A percentile compares a stretch with the other conserved stretches of the same genome.
phyloP scores from a whole-genome alignment of 2,797 vertebrate species.

The Sebastiscus tertius region DNA sequence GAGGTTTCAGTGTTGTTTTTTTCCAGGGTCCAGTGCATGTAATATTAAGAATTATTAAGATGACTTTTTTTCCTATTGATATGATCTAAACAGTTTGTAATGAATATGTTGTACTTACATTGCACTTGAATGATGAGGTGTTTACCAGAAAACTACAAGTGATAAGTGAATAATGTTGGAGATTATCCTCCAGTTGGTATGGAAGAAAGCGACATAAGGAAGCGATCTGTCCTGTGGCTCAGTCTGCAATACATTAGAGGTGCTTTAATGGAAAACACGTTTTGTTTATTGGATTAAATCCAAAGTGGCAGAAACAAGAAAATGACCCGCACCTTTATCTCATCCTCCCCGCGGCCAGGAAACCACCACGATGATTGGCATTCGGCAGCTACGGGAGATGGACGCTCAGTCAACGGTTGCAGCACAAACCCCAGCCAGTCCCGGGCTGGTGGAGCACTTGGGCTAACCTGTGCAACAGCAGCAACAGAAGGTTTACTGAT shows the following conservation, averaged over 20 bases:
- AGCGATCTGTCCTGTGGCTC: background rate
- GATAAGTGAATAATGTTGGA: conserved; percentile 15
- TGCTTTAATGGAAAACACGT: background rate
- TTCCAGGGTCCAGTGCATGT: background rate
- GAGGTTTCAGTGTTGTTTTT: background rate
- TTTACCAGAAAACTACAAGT: conserved; percentile 5
- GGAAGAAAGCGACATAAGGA: conserved; percentile 32
- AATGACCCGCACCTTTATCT: background rate
- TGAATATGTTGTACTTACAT: background rate
- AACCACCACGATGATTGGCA: background rate
- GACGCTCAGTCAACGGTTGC: no score
- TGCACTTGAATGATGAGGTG: background rate
- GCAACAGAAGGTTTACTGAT: background rate
- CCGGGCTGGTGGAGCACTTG: no score
- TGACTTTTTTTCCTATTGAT: background rate
- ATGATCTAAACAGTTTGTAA: background rate
- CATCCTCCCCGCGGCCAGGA: background rate
- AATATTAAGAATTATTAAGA: background rate
- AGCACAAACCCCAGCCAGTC: no score
- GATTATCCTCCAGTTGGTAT: conserved; percentile 2
- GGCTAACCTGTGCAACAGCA: no score
- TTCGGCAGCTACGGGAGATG: background rate
- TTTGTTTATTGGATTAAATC: background rate
- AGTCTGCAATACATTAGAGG: background rate
- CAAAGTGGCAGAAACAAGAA: background rate